Conservation (phyloP, 1,140 invertebrate genomes). For the Pseudomyrmex sp. region DNA sequence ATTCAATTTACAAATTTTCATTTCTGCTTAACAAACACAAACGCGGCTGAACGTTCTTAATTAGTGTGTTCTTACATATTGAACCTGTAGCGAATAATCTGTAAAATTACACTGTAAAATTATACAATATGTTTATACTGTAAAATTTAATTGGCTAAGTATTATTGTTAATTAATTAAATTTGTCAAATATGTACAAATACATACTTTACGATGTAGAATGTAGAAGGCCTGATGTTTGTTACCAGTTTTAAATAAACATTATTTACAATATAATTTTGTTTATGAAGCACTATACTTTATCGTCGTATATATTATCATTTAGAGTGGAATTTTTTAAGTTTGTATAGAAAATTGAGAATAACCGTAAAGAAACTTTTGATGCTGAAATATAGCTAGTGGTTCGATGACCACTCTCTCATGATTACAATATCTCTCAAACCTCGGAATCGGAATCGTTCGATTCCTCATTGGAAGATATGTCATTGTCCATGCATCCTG, state of each 20-base stretch:
- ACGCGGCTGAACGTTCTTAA: slow-evolving; percentile 4
- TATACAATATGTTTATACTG: no score
- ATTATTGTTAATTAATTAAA: background rate
- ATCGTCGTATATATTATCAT: slow-evolving; percentile 21
- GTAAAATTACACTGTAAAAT: no score
- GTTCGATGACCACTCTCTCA: background rate
- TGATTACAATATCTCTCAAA: slow-evolving; percentile 41
- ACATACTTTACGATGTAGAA: slow-evolving; percentile 48
- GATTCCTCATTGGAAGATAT: slow-evolving; percentile 75
- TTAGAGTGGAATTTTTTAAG: slow-evolving; percentile 38
- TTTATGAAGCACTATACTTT: background rate
- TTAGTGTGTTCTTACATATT: background rate
- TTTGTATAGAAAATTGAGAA: slow-evolving; percentile 6
- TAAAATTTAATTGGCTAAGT: slow-evolving; percentile 9
- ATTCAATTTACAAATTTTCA: background rate
- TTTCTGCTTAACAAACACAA: background rate
- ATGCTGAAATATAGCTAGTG: background rate
- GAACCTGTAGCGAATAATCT: slow-evolving; percentile 19
- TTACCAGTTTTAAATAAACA: slow-evolving; percentile 73
- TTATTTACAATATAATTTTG: slow-evolving; percentile 51
- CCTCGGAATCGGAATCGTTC: slow-evolving; percentile 76
- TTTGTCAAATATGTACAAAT: slow-evolving; percentile 34
- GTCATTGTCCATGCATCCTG: slow-evolving; percentile 71
- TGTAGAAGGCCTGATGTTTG: slow-evolving; percentile 58
- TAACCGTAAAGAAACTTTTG: slow-evolving; percentile 12